phyloP scores from a whole-genome alignment of 2,888 invertebrate species.

The Cecidostiba fungosa region DNA sequence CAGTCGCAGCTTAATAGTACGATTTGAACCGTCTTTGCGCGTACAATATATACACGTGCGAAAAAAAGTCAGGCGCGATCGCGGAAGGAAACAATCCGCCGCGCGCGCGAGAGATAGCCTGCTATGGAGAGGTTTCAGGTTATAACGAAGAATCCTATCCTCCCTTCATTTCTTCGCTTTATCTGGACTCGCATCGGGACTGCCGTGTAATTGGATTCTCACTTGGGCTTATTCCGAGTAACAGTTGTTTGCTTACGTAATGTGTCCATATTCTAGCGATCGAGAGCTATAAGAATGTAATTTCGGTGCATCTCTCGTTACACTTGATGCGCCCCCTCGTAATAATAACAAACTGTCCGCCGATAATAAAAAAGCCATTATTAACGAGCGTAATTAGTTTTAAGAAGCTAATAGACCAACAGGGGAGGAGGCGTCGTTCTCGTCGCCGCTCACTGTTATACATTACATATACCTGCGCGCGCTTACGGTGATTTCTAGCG shows the following conservation, averaged over 20 bases:
- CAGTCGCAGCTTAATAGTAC: not conserved
- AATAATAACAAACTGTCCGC: not conserved
- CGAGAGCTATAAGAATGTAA: not conserved
- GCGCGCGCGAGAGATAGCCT: not conserved
- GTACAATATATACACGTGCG: constrained; percentile 7
- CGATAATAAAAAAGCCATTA: constrained; percentile 10
- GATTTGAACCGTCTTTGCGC: not conserved
- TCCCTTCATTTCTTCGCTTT: not conserved
- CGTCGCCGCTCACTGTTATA: not conserved
- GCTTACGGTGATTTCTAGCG: constrained; percentile 58
- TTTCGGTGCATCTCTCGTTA: not conserved
- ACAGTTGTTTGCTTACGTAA: not conserved
- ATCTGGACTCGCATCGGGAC: constrained; percentile 11
- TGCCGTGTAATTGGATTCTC: constrained; percentile 18
- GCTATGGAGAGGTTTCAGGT: not conserved
- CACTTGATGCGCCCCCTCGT: not conserved
- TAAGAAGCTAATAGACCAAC: not conserved
- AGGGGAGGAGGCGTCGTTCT: not conserved
- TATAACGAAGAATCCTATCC: not conserved
- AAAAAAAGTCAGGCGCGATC: not conserved
- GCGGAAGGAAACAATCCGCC: constrained; percentile 27
- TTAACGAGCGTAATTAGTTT: constrained; percentile 44
- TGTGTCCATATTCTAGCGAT: not conserved
- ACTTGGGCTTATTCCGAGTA: not conserved
- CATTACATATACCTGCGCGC: not conserved